A percentile compares a stretch with the other conserved stretches of the same genome.
These are phyloP conservation scores for Catamblyrhynchus diadema DNA, from an alignment of 2,797 vertebrate genomes.

Conservation along the genomic window DNA sequence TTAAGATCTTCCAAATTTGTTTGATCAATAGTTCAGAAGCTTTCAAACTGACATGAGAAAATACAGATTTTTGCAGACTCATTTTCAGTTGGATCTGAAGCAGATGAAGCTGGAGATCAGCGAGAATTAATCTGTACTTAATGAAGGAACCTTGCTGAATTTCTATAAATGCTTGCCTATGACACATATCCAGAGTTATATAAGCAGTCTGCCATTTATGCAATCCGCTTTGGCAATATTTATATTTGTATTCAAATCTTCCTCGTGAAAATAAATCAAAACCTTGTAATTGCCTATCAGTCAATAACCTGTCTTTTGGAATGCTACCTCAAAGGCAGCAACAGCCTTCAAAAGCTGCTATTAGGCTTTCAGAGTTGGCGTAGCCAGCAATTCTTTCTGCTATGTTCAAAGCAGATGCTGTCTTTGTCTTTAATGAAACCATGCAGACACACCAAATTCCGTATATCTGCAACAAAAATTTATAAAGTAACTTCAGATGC, in stretches of 20 bases:
- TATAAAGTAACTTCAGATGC: neutral
- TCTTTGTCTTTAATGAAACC: neutral
- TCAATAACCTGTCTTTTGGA: conserved; percentile 1
- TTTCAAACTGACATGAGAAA: conserved; percentile 47
- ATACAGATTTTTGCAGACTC: conserved; percentile 38
- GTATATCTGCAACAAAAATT: neutral
- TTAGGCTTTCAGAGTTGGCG: neutral
- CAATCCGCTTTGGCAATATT: conserved; percentile 45
- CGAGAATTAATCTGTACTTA: conserved; percentile 42
- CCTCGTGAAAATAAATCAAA: conserved; percentile 28
- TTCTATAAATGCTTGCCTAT: conserved; percentile 28
- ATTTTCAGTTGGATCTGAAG: conserved; percentile 26
- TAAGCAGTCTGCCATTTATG: conserved; percentile 36
- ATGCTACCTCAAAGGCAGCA: conserved; percentile 11
- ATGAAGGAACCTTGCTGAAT: conserved; percentile 43
- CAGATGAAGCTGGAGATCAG: conserved; percentile 15
- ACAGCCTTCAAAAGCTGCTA: neutral
- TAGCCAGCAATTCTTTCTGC: neutral
- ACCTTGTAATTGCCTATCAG: conserved; percentile 1
- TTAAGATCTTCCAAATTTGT: conserved; percentile 45
- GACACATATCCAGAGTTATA: conserved; percentile 31
- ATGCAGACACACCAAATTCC: neutral
- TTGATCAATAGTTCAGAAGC: conserved; percentile 43
- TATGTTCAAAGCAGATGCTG: neutral
- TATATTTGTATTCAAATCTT: conserved; percentile 49